Base-by-base conservation (phyloP, 1,140 invertebrate genomes). In the Portunus trituberculatus region DNA sequence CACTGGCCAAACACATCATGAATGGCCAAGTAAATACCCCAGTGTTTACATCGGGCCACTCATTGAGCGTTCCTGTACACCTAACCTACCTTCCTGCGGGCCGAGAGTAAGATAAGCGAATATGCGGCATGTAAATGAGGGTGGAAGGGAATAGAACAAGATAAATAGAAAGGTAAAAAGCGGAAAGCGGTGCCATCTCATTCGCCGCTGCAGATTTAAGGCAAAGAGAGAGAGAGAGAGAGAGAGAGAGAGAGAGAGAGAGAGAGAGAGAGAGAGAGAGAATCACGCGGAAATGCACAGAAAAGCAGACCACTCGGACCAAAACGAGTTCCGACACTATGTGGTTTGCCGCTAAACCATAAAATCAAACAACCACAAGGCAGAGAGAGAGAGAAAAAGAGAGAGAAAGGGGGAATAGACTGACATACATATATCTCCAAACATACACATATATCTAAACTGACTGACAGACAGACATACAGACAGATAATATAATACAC, bases 101-200 rank as follows among this genome's bases (percentile, higher is more conserved):
- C 4, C 67, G 20, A 76, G n/a, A n/a, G 0, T 25, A 76, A 76
- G n/a, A 76, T 25, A 25, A 76, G 67, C 67, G 67, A 76, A 76
- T 76, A 76, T 76, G 67, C 67, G 67, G 67, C 67, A 76, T 76
- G 67, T n/a, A 76, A 76, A 76, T 76, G 67, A 76, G 67, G 25
- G 20, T 76, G 67, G 20, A 76, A 76, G 8, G 67, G 67, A n/a
- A 76, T 76, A n/a, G 67, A 76, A 25, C 20, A 76, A 7, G 16
- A 20, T 76, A 76, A 76, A 76, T 76, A 76, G 67, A 76, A 76
- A n/a, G 67, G 67, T 76, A 76, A n/a, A 76, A 76, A 25, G 20
- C 39, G 39, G 20, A 59, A 86, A 86, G n/a, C 28, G 12, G 84
- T 86, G 32, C 28, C 28, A 86, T 29, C 28, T 31, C 8, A 28